Base-by-base conservation (phyloP, 2,888 invertebrate genomes). In the Idaea aversata region DNA sequence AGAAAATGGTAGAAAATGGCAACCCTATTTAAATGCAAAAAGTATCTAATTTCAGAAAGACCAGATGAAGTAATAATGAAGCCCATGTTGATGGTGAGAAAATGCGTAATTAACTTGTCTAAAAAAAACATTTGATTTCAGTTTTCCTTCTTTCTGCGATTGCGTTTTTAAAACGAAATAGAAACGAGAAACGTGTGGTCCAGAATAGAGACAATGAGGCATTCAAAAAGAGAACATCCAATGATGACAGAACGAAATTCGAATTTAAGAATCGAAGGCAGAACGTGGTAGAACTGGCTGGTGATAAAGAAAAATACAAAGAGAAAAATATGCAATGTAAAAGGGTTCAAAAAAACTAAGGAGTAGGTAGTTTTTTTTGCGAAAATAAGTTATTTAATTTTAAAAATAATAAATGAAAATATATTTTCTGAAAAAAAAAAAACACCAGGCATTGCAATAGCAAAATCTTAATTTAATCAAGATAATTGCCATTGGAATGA, bases 231-330 rank as follows among this genome's bases (percentile, higher is more conserved):
- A 13, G 47, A 47, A 47, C 57, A 57, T 65, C 59, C 62, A 61
- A 47, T 13, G 34, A 61, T 60, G 58, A 38, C 15, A 15, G 38
- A 10, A 34, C 57, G 35, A 61, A 15, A 35, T 61, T 61, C 61
- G 35, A 61, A 61, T 34, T 61, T 59, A 38, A 25, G 4, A 13
- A 57, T 66, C 61, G 57, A 38, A 64, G 64, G 47, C 63, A 35
- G 61, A 15, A 61, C 58, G 61, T 65, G 69, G 66, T 67, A 71
- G 65, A 67, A 72, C 70, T 72, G 72, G 70, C 72, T 67, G 73
- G 63, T 65, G 67, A 68, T 58, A 64, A 59, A 63, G 63, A 60
- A 25, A 59, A 57, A 61, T 47, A 7, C 47, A 4, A 6, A 13
- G 47, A 13, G 10, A 10, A 47, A 47, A 47, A 47, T n/a, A 59